Conservation (phyloP, 2,888 invertebrate species). For the Creontiades dilutus region DNA sequence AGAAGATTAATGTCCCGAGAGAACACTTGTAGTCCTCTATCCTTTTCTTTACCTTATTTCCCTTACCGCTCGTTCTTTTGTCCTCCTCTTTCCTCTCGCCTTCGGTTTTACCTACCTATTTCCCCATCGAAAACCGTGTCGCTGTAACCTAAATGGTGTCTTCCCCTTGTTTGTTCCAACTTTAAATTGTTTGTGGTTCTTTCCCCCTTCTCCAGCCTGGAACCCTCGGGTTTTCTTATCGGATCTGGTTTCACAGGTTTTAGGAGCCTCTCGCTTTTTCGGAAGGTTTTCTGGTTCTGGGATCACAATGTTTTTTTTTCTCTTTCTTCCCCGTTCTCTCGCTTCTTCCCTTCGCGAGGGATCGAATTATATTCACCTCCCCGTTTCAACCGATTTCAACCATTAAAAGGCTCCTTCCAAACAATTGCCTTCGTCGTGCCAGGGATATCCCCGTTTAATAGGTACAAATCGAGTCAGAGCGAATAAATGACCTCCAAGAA, state of each 20-base stretch:
- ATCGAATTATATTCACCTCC: not conserved
- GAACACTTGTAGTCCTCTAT: conserved; percentile 30
- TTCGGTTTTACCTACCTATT: not conserved
- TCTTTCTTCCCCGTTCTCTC: no score
- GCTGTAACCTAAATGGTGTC: conserved; percentile 10
- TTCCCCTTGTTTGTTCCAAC: conserved; percentile 7
- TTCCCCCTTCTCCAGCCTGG: not conserved
- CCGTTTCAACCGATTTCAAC: not conserved
- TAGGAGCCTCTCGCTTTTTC: not conserved
- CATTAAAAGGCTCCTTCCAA: not conserved
- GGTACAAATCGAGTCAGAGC: no score
- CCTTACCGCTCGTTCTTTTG: not conserved
- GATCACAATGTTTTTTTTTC: not conserved
- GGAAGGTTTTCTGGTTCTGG: not conserved
- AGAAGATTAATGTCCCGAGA: conserved; percentile 44
- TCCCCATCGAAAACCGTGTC: conserved; percentile 7
- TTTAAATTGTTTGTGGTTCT: conserved; percentile 48
- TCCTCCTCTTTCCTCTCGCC: not conserved
- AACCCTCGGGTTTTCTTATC: not conserved
- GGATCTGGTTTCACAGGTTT: not conserved
- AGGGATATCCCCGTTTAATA: no score
- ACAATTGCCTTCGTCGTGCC: not conserved
- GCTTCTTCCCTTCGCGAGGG: not conserved
- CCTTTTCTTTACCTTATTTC: conserved; percentile 37
- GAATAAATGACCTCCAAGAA: no score